These are phyloP conservation scores for Oligia strigilis DNA, from an alignment of 2,888 invertebrate species.

Conservation along the genomic window DNA sequence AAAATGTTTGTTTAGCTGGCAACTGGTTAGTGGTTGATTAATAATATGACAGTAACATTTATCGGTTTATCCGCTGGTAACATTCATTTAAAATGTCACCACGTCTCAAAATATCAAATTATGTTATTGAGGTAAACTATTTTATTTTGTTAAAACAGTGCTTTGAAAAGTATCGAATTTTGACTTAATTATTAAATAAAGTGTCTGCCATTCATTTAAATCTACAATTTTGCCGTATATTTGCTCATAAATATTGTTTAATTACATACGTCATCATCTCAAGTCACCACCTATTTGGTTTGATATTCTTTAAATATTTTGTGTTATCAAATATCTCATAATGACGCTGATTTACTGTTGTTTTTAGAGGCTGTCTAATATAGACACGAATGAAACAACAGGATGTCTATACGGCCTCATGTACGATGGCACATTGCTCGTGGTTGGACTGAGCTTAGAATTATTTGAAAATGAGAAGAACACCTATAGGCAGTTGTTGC, in stretches of 20 bases:
- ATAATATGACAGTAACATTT: conserved; percentile 10
- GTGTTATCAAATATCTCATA: background rate
- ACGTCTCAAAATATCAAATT: conserved; percentile 93
- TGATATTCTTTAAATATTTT: conserved; percentile 14
- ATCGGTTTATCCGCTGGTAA: conserved; percentile 57
- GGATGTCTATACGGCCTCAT: conserved; percentile 94
- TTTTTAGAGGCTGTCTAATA: conserved; percentile 92
- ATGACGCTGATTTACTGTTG: conserved; percentile 16
- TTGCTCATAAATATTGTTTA: conserved; percentile 46
- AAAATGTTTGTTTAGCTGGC: conserved; percentile 3
- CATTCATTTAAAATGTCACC: conserved; percentile 91
- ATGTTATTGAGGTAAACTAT: conserved; percentile 92
- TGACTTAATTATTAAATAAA: background rate
- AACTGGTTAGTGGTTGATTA: conserved; percentile 1
- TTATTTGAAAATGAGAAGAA: conserved; percentile 90
- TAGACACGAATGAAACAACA: conserved; percentile 91
- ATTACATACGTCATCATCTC: conserved; percentile 79
- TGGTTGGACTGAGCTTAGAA: conserved; percentile 93
- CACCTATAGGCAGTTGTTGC: conserved; percentile 88
- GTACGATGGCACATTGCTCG: conserved; percentile 93
- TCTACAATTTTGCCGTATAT: background rate
- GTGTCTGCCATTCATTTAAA: conserved; percentile 14
- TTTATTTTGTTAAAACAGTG: conserved; percentile 63
- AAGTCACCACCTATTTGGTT: conserved; percentile 36
- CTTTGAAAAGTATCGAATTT: background rate